A percentile compares a stretch with the other conserved stretches of the same genome.
These are phyloP conservation scores for Trissoscelio sp. DNA, from an alignment of 2,888 invertebrate genomes.

Conservation along the genomic window DNA sequence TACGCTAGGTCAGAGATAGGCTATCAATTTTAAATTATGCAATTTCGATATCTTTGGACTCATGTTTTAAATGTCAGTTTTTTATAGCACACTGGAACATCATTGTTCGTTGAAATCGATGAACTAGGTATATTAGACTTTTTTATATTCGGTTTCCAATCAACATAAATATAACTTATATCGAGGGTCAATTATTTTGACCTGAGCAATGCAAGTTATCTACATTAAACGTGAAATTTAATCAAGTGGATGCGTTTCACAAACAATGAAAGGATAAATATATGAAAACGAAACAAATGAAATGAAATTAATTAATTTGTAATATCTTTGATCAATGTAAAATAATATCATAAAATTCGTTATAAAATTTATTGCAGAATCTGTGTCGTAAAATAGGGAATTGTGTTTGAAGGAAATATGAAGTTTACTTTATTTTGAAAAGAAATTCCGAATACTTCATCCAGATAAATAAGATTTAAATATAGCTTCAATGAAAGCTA, in stretches of 20 bases:
- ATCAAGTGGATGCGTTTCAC: no score
- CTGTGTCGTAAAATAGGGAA: background rate
- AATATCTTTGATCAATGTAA: background rate
- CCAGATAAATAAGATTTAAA: no score
- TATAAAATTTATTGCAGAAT: background rate
- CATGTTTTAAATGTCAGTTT: constrained; percentile 16
- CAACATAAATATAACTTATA: background rate
- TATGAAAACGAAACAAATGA: no score
- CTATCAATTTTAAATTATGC: constrained; percentile 40
- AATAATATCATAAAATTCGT: background rate
- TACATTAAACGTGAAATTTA: background rate
- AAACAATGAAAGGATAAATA: no score
- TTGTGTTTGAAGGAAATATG: background rate
- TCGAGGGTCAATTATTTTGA: background rate
- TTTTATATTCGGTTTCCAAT: background rate
- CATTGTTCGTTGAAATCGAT: constrained; percentile 4
- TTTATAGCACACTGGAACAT: background rate
- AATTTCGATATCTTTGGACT: constrained; percentile 12
- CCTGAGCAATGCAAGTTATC: background rate
- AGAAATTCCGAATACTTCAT: no score
- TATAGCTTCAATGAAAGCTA: no score
- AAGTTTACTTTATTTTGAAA: background rate
- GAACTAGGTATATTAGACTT: background rate
- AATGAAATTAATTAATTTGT: background rate
- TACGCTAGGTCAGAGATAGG: constrained; percentile 23